Base-by-base conservation (phyloP, 2,113 vertebrate species). In the Nothoprocta pentlandii region DNA sequence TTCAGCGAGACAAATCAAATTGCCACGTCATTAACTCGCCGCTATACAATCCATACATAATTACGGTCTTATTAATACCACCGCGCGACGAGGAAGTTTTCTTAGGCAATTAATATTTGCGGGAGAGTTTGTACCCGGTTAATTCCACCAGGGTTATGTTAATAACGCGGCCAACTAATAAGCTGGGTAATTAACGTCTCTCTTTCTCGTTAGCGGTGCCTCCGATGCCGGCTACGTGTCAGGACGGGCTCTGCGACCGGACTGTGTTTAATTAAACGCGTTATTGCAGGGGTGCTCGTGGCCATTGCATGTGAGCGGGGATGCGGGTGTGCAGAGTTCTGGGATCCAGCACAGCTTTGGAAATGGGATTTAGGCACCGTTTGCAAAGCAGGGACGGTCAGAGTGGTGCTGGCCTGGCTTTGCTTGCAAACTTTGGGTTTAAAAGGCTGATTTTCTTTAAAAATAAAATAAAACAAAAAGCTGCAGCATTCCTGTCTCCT, bases 91-190 rank as follows among this genome's bases (percentile, higher is more conserved):
- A 83, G 90, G 95, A 97, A 96, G 93, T 97, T 96, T 89, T 97
- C 95, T 89, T 69, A 91, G 89, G 92, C 95, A 95, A 96, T 97
- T 97, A 95, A 97, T 97, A 96, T 97, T 96, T 95, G 95, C 17
- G 73, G 88, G 89, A 83, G 91, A 89, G 86, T 96, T 96, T 80
- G 95, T 93, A 90, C 68, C 89, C 68, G 88, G 90, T 95, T 96
- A 94, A 96, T 96, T 95, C 95, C 39, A 1, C 59, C 93, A 91
- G 96, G 94, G 95, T 96, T 96, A 95, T 96, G 95, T 90, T 97
- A 96, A 96, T 96, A 95, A 94, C 4, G 88, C 0, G 39, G 94
- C 63, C 89, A 54, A 80, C 93, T 96, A 96, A 96, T 97, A 95
- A 96, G 88, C 62, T 69, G 95, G 84, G 22, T 97, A 95, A 97